Base-by-base conservation (phyloP, 1,140 invertebrate species). In the Phymorhynchus buccinoides region DNA sequence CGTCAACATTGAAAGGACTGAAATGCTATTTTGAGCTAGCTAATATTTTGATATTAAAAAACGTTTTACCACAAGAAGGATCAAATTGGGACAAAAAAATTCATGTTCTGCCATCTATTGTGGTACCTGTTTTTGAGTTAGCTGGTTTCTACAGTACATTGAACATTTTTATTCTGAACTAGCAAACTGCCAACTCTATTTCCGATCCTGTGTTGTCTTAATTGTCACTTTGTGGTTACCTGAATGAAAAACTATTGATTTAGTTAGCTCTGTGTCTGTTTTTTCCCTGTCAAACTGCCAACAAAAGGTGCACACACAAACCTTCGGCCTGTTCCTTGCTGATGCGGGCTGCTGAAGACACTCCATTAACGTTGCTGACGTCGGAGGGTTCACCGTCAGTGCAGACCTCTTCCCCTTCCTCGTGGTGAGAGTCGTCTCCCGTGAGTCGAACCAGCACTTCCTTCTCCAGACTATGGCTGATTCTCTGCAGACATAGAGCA, bases 391-490 rank as follows among this genome's bases (percentile, higher is more conserved):
- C 7, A 22, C 62, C 62, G 37, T 68, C 73, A 3, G 62, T 71
- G 30, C 73, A 30, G 3, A 35, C 44, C 27, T 71, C 39, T 14
- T n/a, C 81, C 22, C 22, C 44, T 27, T 73, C 30, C 35, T 27
- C 80, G 22, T 32, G 52, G 16, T 30, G 32, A 7, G 18, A 18
- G 16, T 32, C 12, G 27, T 73, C 73, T 86, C 87, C 62, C 52
- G 35, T 18, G 83, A 77, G 37, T 52, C 41, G 42, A 32, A 12
- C 30, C 75, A 84, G 44, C 30, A 84, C 35, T 30, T 85, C 62
- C 39, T 87, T 87, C 48, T 87, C 86, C 52, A 90, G 80, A 62
- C 86, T 87, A 39, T 88, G 80, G 27, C 80, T 87, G 37, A 90
- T 90, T 84, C 87, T 87, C 89, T 90, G 84, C 4, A 84, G 68